Evolutionary conservation across 2,113 vertebrate genomes (phyloP).

Genomic region (Nestor notabilis): DNA sequence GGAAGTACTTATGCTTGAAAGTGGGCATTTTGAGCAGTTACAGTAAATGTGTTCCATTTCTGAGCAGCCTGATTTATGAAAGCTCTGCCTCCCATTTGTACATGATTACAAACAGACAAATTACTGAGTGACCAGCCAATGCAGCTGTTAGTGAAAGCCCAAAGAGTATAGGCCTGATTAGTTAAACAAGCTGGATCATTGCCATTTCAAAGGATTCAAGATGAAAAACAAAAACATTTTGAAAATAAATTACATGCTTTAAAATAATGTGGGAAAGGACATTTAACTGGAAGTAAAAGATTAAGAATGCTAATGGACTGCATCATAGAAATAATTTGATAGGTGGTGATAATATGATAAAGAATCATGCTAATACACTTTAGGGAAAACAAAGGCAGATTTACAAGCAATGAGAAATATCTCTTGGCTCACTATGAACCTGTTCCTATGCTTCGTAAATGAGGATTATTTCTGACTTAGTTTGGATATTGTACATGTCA

Average conservation of each 20-base stretch:
- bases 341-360: neutral
- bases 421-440: neutral
- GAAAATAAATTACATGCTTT: neutral
- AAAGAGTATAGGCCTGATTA: neutral
- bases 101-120: neutral
- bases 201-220: slow-evolving; percentile 8
- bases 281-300: neutral
- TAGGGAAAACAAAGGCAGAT: neutral
- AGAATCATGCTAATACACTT: neutral
- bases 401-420: neutral
- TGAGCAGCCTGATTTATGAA: neutral
- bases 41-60: neutral
- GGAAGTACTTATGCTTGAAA: neutral
- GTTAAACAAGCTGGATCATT: neutral
- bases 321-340: neutral
- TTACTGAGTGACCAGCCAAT: neutral
- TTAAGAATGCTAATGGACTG: neutral
- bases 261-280: neutral
- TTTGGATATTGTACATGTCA: neutral
- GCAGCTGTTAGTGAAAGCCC: neutral
- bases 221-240: neutral
- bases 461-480: neutral
- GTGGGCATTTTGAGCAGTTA: neutral
- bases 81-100: neutral
- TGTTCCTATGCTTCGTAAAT: neutral